Conservation (phyloP, 2,888 invertebrate species). For the Tetheella fluctuosa region DNA sequence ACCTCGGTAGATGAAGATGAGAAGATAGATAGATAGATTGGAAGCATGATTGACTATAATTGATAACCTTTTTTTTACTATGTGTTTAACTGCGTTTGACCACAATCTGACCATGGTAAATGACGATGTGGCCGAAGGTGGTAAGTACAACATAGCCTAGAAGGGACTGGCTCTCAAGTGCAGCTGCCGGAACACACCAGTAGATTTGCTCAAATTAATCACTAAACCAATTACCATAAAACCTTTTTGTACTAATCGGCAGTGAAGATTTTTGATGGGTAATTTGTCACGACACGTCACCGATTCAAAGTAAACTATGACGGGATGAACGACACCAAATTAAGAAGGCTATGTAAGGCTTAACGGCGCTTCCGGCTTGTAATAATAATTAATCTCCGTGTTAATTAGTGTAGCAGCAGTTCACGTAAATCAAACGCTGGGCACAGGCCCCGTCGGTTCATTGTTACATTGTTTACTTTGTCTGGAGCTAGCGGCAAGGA, state of each 20-base stretch:
- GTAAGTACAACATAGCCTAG: no score
- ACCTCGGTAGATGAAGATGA: no score
- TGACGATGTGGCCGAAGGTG: no score
- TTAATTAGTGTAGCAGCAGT: constrained; percentile 71
- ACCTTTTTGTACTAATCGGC: not conserved
- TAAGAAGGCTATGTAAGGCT: constrained; percentile 43
- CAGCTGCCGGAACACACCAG: no score
- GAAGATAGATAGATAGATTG: no score
- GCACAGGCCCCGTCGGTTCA: constrained; percentile 30
- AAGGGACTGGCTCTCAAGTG: no score
- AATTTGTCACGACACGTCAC: constrained; percentile 35
- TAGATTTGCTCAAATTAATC: no score
- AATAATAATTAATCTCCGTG: constrained; percentile 76
- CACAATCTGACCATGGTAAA: no score
- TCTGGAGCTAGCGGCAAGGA: constrained; percentile 14
- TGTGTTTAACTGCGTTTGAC: no score
- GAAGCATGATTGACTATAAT: no score
- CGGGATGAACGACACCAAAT: constrained; percentile 44
- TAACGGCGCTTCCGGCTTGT: constrained; percentile 54
- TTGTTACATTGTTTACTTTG: constrained; percentile 45
- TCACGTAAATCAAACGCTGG: constrained; percentile 56
- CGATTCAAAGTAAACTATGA: constrained; percentile 29
- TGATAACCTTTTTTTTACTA: no score
- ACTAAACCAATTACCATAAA: not conserved
- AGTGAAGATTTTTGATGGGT: constrained; percentile 21